Percentiles rank a stretch among this genome's conserved stretches.
These are phyloP conservation scores for Sisor rabdophorus DNA, from an alignment of 2,113 vertebrate genomes.

Conservation along the genomic window DNA sequence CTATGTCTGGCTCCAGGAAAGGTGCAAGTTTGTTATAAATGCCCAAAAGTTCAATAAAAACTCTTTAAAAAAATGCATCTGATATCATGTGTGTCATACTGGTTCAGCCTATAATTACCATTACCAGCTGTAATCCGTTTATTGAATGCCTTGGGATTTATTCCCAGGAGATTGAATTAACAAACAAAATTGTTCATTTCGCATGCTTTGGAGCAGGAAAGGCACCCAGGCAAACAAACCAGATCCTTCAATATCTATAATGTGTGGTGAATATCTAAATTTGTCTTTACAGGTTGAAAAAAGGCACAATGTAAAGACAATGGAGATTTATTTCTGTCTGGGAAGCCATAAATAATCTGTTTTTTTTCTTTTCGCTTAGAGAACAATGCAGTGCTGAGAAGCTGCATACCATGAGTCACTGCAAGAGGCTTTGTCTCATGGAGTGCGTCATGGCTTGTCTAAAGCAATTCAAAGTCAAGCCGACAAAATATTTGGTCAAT, in stretches of 20 bases:
- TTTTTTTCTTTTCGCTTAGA: conserved; percentile 1
- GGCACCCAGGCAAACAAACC: conserved; percentile 25
- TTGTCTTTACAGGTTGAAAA: conserved; percentile 15
- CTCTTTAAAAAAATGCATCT: conserved; percentile 1
- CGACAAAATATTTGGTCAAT: conserved; percentile 23
- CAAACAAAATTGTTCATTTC: conserved; percentile 35
- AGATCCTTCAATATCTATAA: conserved; percentile 39
- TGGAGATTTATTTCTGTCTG: conserved; percentile 41
- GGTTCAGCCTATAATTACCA: conserved; percentile 42
- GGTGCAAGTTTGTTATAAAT: background rate
- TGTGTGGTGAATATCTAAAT: conserved; percentile 23
- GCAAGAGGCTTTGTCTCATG: conserved; percentile 33
- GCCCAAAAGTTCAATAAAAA: background rate
- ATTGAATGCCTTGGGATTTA: conserved; percentile 25
- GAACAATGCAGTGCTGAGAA: conserved; percentile 40
- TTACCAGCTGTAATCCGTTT: conserved; percentile 42
- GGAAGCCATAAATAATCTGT: conserved; percentile 29
- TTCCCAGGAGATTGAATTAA: conserved; percentile 41
- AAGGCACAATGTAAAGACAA: conserved; percentile 28
- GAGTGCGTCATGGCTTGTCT: conserved; percentile 42
- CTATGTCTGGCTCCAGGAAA: background rate
- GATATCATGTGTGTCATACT: conserved; percentile 15
- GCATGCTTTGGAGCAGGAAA: conserved; percentile 31
- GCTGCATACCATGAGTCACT: conserved; percentile 38
- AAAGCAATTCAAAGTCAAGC: conserved; percentile 43